These are phyloP conservation scores for Microctenopoma lineatum DNA, from an alignment of 2,797 vertebrate species.

Conservation along the genomic window DNA sequence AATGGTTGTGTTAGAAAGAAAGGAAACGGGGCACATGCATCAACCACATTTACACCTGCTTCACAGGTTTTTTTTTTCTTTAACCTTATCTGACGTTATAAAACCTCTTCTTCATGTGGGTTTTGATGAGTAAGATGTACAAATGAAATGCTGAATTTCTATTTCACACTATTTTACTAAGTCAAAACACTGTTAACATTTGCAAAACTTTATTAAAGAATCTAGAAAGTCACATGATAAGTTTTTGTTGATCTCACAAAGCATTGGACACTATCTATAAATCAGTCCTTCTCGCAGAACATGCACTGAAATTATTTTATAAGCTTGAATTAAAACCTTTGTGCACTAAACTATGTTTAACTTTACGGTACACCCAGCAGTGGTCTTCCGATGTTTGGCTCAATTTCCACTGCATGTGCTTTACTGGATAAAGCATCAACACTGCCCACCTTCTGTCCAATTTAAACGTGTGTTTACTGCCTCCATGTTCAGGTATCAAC, in stretches of 20 bases:
- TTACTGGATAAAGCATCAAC: conserved; percentile 9
- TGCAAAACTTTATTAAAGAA: conserved; percentile 42
- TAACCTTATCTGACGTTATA: too few species aligned
- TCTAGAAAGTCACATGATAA: not conserved
- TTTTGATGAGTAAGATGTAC: not conserved
- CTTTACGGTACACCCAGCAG: not conserved
- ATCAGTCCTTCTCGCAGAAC: not conserved
- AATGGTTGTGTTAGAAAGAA: conserved; percentile 2
- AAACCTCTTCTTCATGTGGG: not conserved
- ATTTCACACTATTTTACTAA: not conserved
- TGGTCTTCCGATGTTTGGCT: conserved; percentile 24
- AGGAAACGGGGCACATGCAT: not conserved
- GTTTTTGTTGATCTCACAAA: not conserved
- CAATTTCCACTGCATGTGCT: conserved; percentile 11
- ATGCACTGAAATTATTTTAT: not conserved
- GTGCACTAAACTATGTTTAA: not conserved
- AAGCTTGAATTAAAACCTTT: not conserved
- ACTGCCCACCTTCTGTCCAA: conserved; percentile 50
- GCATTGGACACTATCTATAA: not conserved
- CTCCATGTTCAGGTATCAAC: conserved; percentile 60
- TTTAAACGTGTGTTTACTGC: conserved; percentile 45
- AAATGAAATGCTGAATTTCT: not conserved
- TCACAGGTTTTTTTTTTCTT: not conserved
- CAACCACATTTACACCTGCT: conserved; percentile 5
- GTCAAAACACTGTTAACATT: not conserved